Conservation (phyloP, 2,113 vertebrate species). For the Sigmodon hispidus region DNA sequence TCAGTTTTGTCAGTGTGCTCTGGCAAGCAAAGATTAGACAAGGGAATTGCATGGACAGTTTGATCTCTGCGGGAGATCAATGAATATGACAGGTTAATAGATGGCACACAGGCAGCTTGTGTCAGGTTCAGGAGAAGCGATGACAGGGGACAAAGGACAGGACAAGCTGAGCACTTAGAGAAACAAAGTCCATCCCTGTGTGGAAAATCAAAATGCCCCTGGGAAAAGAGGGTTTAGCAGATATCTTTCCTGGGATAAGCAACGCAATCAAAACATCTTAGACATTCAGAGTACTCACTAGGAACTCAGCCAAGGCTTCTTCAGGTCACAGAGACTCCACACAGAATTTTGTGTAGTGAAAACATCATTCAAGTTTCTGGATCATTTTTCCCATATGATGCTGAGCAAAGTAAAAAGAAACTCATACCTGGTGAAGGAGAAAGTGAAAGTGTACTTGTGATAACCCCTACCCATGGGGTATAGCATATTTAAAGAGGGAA, state of each 20-base stretch:
- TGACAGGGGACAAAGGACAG: constrained; percentile 62
- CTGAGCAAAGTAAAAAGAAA: neutral
- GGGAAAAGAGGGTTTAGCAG: constrained; percentile 24
- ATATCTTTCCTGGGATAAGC: constrained; percentile 43
- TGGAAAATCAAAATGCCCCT: constrained; percentile 40
- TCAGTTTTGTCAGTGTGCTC: constrained; percentile 74
- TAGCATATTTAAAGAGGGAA: neutral
- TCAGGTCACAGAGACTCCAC: neutral
- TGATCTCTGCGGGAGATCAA: constrained; percentile 80
- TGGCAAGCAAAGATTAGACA: constrained; percentile 68
- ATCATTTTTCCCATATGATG: neutral
- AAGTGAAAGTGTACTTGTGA: neutral
- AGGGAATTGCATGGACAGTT: constrained; percentile 75
- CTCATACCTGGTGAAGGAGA: neutral
- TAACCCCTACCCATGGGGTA: neutral
- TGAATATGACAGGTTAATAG: constrained; percentile 83
- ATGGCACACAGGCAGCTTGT: constrained; percentile 46
- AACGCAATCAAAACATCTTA: constrained; percentile 27
- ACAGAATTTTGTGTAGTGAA: neutral
- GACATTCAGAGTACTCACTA: neutral
- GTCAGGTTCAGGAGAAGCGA: constrained; percentile 72
- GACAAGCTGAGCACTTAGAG: constrained; percentile 60
- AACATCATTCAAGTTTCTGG: neutral
- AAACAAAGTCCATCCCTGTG: constrained; percentile 27
- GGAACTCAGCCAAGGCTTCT: neutral